phyloP scores from a whole-genome alignment of 2,888 invertebrate genomes.

The Lymantria dispar region DNA sequence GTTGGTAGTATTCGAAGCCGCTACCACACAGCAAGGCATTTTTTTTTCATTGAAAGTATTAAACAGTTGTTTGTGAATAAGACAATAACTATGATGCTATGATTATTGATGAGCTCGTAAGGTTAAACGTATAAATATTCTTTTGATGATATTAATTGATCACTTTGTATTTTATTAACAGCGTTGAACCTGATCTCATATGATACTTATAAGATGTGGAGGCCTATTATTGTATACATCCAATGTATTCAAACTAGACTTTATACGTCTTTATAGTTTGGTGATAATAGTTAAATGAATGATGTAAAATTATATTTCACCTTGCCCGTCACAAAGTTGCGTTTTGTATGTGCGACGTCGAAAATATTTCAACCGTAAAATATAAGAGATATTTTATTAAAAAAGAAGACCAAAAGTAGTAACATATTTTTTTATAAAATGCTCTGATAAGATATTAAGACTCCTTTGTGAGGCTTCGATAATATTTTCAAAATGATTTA shows the following conservation, averaged over 20 bases:
- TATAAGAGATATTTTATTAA: too few species aligned
- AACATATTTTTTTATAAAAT: too few species aligned
- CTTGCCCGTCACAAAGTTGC: background rate
- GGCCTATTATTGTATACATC: too few species aligned
- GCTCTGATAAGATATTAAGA: too few species aligned
- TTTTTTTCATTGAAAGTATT: background rate
- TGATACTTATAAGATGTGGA: background rate
- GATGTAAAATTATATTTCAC: constrained; percentile 1
- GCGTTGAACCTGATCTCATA: background rate
- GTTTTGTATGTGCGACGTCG: background rate
- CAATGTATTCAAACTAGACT: too few species aligned
- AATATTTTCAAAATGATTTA: too few species aligned
- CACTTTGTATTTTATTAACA: background rate
- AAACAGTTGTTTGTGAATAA: constrained; percentile 14
- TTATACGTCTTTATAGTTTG: too few species aligned
- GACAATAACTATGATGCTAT: background rate
- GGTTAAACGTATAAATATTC: background rate
- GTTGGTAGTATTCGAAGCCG: too few species aligned
- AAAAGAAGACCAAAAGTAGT: too few species aligned
- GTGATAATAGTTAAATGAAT: background rate
- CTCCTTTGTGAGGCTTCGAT: too few species aligned
- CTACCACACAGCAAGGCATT: too few species aligned
- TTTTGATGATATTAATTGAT: background rate
- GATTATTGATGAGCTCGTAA: background rate
- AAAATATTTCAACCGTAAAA: background rate